Evolutionary conservation across 2,113 vertebrate species (phyloP), one percentile per base, ranked within the genome.

Genomic region (Python bivittatus): DNA sequence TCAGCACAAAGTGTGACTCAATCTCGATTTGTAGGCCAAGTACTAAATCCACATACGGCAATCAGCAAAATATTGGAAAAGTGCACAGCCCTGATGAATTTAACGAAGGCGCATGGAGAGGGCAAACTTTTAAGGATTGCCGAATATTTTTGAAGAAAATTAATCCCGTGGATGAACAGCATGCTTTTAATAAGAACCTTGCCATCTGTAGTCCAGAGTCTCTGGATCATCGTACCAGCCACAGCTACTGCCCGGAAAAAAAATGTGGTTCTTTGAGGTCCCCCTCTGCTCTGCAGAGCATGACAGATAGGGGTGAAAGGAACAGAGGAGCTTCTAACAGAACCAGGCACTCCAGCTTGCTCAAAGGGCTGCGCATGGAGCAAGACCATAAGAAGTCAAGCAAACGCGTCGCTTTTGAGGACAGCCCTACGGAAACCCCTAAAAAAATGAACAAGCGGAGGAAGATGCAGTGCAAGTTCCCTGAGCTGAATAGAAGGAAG

Each of bases 81-180:
- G 95, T 94, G 84, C 94, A 96, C 92, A 96, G 93, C 94, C 93
- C 96, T 96, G 98, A 98, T 96, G 98, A 97, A 94, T 91, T 98
- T 53, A 97, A 96, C 97, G 97, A 97, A 92, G 98, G 97, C 97
- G 97, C 98, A 84, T 99, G 98, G 98, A 98, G 97, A 97, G 96
- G 98, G 90, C 98, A 98, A 97, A 98, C 96, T 38, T 98, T 99
- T 95, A 99, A 98, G 97, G 98, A 99, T 92, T 99, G 99, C 95
- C 98, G 98, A 86, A 99, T 99, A 97, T 99, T 99, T 98, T 97
- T 99, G 95, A 99, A 98, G 95, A 99, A 99, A 97, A 98, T 99
- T 95, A 99, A 98, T 96, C 98, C 98, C 92, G 97, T 98, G 90
- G 98, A 98, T 96, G 98, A 98, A 91, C 97, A 98, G 92, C 97